These are phyloP conservation scores for Psittacula cyanocephala DNA, from an alignment of 2,113 vertebrate genomes.

Conservation along the genomic window DNA sequence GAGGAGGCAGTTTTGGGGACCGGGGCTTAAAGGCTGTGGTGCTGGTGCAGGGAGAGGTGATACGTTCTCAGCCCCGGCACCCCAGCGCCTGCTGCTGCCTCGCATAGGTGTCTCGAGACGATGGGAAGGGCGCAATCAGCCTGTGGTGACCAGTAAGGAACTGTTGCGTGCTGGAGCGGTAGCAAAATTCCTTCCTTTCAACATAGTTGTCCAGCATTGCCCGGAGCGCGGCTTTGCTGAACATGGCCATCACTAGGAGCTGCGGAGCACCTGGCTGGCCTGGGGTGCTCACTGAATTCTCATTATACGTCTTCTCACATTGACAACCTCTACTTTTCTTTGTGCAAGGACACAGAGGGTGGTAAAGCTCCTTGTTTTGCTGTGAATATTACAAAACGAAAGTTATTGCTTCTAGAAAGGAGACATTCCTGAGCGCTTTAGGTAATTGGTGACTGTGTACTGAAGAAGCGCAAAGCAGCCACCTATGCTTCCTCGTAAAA, in stretches of 20 bases:
- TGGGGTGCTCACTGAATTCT: not conserved
- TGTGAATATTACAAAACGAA: not conserved
- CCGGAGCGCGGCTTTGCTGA: not conserved
- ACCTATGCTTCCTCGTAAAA: not conserved
- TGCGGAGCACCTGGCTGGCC: conserved; percentile 22
- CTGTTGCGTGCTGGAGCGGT: not conserved
- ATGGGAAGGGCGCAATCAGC: not conserved
- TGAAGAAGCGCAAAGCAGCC: not conserved
- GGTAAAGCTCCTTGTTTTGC: not conserved
- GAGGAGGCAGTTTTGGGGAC: not conserved
- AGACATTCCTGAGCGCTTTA: not conserved
- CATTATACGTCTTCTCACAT: not conserved
- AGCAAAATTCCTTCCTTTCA: not conserved
- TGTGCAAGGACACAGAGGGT: not conserved
- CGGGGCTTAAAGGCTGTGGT: not conserved
- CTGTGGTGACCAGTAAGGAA: not conserved
- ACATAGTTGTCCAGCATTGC: not conserved
- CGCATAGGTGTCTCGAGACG: not conserved
- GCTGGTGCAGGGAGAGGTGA: not conserved
- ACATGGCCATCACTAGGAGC: not conserved
- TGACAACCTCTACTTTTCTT: not conserved
- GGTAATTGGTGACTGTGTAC: not conserved
- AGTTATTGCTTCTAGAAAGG: not conserved
- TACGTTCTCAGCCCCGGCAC: not conserved
- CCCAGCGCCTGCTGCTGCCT: not conserved